Evolutionary conservation across 2,797 vertebrate species (phyloP).

Genomic region (Neoniphon sammara): DNA sequence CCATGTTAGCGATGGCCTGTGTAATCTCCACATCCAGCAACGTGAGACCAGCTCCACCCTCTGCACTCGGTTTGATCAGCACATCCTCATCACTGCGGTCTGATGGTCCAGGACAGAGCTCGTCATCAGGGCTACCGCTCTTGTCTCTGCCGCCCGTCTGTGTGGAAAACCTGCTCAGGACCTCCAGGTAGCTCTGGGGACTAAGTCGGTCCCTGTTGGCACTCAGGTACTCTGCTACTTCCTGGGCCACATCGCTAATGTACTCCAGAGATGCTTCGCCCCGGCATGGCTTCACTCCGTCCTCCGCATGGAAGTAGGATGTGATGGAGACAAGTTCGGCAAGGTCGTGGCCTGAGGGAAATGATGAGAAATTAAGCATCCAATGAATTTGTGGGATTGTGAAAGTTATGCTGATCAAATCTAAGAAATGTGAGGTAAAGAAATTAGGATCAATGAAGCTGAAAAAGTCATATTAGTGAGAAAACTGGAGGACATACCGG

Average conservation of each 20-base stretch:
- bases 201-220: conserved; percentile 72
- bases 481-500: conserved; percentile 67
- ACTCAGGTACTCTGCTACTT: conserved; percentile 82
- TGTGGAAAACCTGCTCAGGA: conserved; percentile 80
- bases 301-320: conserved; percentile 57
- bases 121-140: neutral
- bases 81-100: conserved; percentile 19
- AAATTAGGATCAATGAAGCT: too few relatives aligned
- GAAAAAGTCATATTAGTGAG: neutral
- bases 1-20: conserved; percentile 84
- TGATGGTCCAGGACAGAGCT: neutral
- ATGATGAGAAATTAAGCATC: neutral
- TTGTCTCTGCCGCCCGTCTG: neutral
- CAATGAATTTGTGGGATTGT: too few relatives aligned
- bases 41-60: conserved; percentile 33
- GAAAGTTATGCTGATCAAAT: too few relatives aligned
- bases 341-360: conserved; percentile 74
- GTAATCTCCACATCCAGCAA: conserved; percentile 79
- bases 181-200: conserved; percentile 75
- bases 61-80: neutral
- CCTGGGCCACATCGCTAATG: conserved; percentile 81
- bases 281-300: conserved; percentile 40
- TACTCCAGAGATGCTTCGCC: conserved; percentile 76
- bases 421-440: too few relatives aligned
- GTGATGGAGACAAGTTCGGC: conserved; percentile 72